These are phyloP conservation scores for Chloebia gouldiae DNA, from an alignment of 2,113 vertebrate genomes.

Conservation along the genomic window DNA sequence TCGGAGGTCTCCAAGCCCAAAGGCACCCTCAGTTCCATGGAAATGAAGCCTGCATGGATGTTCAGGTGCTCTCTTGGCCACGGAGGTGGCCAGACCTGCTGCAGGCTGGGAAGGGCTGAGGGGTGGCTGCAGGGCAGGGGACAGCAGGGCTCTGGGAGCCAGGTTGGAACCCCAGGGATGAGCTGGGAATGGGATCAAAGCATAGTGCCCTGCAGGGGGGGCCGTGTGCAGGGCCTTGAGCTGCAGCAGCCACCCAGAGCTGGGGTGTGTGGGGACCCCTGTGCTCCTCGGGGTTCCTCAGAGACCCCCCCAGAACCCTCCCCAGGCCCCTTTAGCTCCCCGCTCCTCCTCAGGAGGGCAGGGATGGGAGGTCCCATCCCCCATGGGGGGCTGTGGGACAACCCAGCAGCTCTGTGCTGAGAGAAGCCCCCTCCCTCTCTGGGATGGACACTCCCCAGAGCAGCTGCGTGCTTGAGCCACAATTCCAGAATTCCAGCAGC, in stretches of 20 bases:
- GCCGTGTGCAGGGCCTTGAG: background rate
- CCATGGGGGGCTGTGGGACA: background rate
- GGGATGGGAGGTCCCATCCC: too few relatives aligned
- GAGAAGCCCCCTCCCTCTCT: background rate
- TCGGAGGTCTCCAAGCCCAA: background rate
- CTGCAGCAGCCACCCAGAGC: background rate
- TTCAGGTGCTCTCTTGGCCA: background rate
- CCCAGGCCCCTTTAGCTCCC: background rate
- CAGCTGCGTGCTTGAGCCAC: background rate
- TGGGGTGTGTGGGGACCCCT: rapidly evolving
- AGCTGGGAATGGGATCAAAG: background rate
- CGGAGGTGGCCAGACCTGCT: background rate
- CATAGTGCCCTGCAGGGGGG: too few relatives aligned
- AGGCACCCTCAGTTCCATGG: background rate
- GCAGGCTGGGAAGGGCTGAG: background rate
- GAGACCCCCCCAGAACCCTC: background rate
- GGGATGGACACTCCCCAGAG: background rate
- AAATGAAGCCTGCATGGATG: background rate
- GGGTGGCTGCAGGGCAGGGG: background rate
- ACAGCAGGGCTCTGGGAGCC: rapidly evolving
- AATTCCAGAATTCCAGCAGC: background rate
- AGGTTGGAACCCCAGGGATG: background rate
- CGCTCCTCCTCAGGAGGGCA: background rate
- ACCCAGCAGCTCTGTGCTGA: background rate
- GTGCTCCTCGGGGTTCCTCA: rapidly evolving